phyloP scores from a whole-genome alignment of 2,888 invertebrate genomes.

The Phortica magna region DNA sequence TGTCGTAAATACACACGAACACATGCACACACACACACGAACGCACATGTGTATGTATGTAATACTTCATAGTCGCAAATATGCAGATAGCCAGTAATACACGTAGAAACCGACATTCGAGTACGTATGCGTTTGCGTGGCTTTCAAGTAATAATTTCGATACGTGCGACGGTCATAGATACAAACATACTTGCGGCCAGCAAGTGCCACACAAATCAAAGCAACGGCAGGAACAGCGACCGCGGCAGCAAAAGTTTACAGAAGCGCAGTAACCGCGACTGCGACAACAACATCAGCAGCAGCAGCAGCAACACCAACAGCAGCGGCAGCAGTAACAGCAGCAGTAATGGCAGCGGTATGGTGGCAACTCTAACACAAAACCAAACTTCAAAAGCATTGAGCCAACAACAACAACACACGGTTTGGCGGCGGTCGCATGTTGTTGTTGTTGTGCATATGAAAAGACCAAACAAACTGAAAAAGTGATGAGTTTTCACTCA shows the following conservation, averaged over 20 bases:
- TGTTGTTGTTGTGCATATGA: neutral
- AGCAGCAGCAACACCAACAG: neutral
- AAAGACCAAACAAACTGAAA: neutral
- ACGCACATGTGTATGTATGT: constrained; percentile 39
- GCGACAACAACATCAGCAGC: constrained; percentile 9
- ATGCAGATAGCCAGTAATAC: constrained; percentile 42
- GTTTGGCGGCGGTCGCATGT: no score
- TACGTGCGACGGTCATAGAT: constrained; percentile 18
- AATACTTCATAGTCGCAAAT: constrained; percentile 31
- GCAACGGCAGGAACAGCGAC: constrained; percentile 15
- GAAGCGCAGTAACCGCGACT: neutral
- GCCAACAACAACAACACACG: no score
- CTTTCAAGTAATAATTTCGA: constrained; percentile 14
- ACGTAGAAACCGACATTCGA: constrained; percentile 40
- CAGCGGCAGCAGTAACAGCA: neutral
- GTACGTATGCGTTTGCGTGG: constrained; percentile 1
- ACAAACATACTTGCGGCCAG: constrained; percentile 20
- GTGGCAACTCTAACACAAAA: neutral
- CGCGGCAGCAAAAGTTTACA: constrained; percentile 20
- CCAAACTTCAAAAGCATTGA: neutral
- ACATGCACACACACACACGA: constrained; percentile 32
- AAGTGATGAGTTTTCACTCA: constrained; percentile 17
- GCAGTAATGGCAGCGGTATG: neutral
- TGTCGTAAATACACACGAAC: constrained; percentile 55
- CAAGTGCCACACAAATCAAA: constrained; percentile 25